phyloP scores from a whole-genome alignment of 2,888 invertebrate genomes.

The Automeris io region DNA sequence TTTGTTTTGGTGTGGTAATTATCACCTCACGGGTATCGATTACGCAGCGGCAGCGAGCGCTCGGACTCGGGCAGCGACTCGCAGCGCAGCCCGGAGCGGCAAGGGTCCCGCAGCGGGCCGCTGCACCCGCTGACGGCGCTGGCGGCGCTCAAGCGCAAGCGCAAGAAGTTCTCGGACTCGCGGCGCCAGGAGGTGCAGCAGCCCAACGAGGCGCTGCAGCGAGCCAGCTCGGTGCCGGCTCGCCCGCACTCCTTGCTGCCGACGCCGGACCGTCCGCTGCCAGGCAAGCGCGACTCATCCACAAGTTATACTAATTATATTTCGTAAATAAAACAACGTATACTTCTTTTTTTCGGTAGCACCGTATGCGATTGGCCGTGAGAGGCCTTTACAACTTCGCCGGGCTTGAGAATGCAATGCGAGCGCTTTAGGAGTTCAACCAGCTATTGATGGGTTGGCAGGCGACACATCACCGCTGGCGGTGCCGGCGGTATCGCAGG shows the following conservation, averaged over 20 bases:
- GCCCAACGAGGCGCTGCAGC: conserved; percentile 42
- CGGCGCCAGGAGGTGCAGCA: conserved; percentile 74
- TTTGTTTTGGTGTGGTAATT: conserved; percentile 23
- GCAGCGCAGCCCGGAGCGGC: conserved; percentile 78
- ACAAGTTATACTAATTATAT: too few relatives aligned
- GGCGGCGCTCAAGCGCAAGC: conserved; percentile 85
- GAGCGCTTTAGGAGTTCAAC: too few relatives aligned
- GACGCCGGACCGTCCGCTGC: conserved; percentile 42
- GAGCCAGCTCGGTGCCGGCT: conserved; percentile 38
- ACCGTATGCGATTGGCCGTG: too few relatives aligned
- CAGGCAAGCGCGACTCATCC: conserved; percentile 27
- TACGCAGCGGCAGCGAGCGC: conserved; percentile 75
- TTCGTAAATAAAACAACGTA: too few relatives aligned
- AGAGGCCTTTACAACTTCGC: too few relatives aligned
- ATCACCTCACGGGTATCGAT: not conserved
- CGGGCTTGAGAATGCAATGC: too few relatives aligned
- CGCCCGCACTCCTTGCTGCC: conserved; percentile 28
- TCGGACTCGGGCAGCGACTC: conserved; percentile 84
- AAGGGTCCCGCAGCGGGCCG: conserved; percentile 35
- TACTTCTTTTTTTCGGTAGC: too few relatives aligned
- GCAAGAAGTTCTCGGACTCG: conserved; percentile 90
- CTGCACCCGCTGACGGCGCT: conserved; percentile 77
- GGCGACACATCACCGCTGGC: too few relatives aligned
- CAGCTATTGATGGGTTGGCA: too few relatives aligned
- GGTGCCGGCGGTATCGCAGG: too few relatives aligned